phyloP scores from a whole-genome alignment of 1,140 invertebrate genomes.

The Drosophila ananassae region DNA sequence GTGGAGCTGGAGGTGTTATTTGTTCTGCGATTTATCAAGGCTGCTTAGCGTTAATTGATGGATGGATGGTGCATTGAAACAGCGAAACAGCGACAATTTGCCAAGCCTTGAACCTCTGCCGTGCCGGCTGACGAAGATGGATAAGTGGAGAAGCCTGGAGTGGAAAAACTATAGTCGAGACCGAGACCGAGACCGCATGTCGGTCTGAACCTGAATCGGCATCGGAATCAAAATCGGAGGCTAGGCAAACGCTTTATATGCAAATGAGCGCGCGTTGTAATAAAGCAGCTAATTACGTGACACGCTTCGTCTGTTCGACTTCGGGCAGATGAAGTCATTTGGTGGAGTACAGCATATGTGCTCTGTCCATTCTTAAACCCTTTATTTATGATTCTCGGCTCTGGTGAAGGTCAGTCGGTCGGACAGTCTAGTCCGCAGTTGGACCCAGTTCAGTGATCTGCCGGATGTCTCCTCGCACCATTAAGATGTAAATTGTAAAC shows the following conservation, averaged over 20 bases:
- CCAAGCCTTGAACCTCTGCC: slow-evolving; percentile 68
- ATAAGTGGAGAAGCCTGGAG: slow-evolving; percentile 13
- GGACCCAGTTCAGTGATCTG: slow-evolving; percentile 55
- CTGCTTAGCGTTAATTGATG: slow-evolving; percentile 62
- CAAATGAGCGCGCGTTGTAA: slow-evolving; percentile 67
- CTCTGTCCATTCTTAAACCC: slow-evolving; percentile 40
- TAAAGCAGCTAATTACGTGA: slow-evolving; percentile 72
- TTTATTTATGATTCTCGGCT: slow-evolving; percentile 64
- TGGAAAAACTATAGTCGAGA: slow-evolving; percentile 24
- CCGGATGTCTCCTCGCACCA: slow-evolving; percentile 72
- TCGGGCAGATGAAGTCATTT: slow-evolving; percentile 65
- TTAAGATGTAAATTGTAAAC: slow-evolving; percentile 77
- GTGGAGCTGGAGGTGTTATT: slow-evolving; percentile 32
- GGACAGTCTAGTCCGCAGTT: slow-evolving; percentile 6
- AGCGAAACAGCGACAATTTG: slow-evolving; percentile 76
- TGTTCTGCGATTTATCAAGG: slow-evolving; percentile 66
- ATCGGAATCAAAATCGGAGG: slow-evolving; percentile 19
- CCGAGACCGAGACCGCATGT: slow-evolving; percentile 5
- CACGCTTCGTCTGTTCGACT: slow-evolving; percentile 68
- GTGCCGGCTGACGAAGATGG: slow-evolving; percentile 39
- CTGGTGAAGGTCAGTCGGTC: slow-evolving; percentile 47
- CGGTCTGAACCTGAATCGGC: slow-evolving; percentile 18
- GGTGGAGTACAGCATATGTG: slow-evolving; percentile 2
- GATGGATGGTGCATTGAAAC: slow-evolving; percentile 62
- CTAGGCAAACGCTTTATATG: slow-evolving; percentile 63